These are phyloP conservation scores for Eupsilia transversa DNA, from an alignment of 2,888 invertebrate genomes.

Conservation along the genomic window DNA sequence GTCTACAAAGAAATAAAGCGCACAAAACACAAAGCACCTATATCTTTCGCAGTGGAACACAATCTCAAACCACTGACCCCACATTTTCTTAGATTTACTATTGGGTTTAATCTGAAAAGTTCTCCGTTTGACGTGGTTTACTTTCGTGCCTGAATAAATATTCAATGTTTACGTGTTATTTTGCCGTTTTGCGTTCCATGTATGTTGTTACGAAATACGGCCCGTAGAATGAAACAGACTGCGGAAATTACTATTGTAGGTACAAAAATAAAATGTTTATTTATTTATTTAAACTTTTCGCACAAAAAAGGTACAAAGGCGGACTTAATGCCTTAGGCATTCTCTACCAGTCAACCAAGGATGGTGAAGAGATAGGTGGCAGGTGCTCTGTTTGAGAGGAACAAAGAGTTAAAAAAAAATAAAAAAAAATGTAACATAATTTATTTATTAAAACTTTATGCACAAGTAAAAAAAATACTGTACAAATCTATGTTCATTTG, in stretches of 20 bases:
- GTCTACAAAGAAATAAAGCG: neutral
- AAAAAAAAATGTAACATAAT: too few species aligned
- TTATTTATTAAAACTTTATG: too few species aligned
- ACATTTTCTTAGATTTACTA: constrained; percentile 63
- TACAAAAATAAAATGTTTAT: neutral
- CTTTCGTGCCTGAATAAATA: constrained; percentile 69
- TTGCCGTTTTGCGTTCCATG: constrained; percentile 21
- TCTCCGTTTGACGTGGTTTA: constrained; percentile 63
- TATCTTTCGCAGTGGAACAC: constrained; percentile 32
- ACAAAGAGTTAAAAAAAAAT: too few species aligned
- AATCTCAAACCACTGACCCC: constrained; percentile 39
- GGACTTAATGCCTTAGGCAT: too few species aligned
- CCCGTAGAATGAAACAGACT: neutral
- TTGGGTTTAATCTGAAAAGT: constrained; percentile 67
- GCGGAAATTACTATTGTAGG: too few species aligned
- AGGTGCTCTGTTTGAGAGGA: too few species aligned
- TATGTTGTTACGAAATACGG: neutral
- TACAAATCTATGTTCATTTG: too few species aligned
- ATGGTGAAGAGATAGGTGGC: too few species aligned
- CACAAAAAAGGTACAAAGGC: too few species aligned
- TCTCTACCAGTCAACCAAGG: too few species aligned
- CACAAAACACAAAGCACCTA: neutral
- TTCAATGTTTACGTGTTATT: constrained; percentile 63
- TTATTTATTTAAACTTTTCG: too few species aligned
- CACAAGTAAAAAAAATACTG: too few species aligned